Base-by-base conservation (phyloP, 1,140 invertebrate species). In the Melipona quadrifasciata region DNA sequence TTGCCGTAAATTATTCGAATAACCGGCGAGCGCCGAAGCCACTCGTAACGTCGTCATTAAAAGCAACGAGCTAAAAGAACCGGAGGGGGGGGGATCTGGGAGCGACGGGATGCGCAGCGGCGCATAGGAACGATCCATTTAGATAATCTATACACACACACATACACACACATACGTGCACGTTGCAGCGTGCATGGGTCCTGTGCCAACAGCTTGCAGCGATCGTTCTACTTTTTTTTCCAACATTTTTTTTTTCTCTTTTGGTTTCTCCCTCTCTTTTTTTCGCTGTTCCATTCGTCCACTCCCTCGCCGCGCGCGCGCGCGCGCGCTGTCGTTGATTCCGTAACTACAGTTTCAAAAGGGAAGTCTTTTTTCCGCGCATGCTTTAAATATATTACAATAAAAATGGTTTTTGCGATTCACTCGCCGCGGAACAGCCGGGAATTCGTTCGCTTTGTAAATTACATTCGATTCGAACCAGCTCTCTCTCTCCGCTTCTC, bases 401-500 rank as follows among this genome's bases (percentile, higher is more conserved):
- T 70, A 64, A 80, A 80, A 80, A 80, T 31, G 34, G 61, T 21
- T 65, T 57, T n/a, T 39, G 64, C 64, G 82, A 73, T 73, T 68
- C 57, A 53, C n/a, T 74, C 39, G 27, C 21, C n/a, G 73, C 72
- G 53, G 57, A 34, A 71, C 71, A 12, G 61, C 14, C 34, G 39
- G 39, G 24, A 84, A 79, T 71, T 84, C 67, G 82, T 79, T 70
- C 82, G 79, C 76, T 88, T 79, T 79, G 80, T 68, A 58, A 89
- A 89, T 86, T 88, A 80, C 83, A 68, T 79, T 72, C 71, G 84
- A 85, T 89, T 75, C 57, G n/a, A 76, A 82, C 76, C 55, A 64
- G 34, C 1, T n/a, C 24, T 19, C 65, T 68, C 58, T 51, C 58
- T 68, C 58, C 53, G 14, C 68, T 17, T 24, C 47, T 21, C 51